Evolutionary conservation across 1,140 invertebrate species (phyloP).

Genomic region (Magallana gigas): DNA sequence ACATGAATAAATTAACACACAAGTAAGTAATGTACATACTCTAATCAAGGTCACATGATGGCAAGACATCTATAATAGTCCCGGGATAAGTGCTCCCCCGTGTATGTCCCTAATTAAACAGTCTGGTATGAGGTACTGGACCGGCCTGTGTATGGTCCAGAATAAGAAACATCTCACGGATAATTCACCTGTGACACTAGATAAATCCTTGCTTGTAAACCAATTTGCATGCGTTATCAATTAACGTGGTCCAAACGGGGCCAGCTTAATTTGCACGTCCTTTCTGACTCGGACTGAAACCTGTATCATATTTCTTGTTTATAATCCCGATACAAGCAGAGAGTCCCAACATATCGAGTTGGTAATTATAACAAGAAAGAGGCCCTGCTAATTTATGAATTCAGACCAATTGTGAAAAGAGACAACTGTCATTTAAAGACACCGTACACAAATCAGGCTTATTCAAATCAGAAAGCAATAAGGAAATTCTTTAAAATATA

Average conservation of each 20-base stretch:
- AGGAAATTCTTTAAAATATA: not conserved
- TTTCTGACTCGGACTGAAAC: not conserved
- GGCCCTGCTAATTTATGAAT: not conserved
- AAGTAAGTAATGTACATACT: not conserved
- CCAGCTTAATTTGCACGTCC: constrained; percentile 22
- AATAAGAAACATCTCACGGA: not conserved
- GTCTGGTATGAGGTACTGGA: not conserved
- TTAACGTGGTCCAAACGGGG: constrained; percentile 6
- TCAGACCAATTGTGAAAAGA: not conserved
- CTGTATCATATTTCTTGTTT: not conserved
- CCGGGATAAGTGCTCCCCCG: not conserved
- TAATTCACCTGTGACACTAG: constrained; percentile 14
- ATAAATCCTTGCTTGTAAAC: constrained; percentile 7
- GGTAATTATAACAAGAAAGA: not conserved
- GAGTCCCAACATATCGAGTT: not conserved
- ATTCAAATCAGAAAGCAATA: not conserved
- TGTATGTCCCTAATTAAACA: not conserved
- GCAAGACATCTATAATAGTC: not conserved
- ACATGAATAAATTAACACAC: not conserved
- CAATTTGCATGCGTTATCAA: constrained; percentile 31
- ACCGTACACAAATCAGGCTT: not conserved
- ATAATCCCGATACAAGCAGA: not conserved
- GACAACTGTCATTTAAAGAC: not conserved
- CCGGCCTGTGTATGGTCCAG: not conserved
- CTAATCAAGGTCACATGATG: not conserved